Percentiles rank a stretch among this genome's conserved stretches.
These are phyloP conservation scores for Patella pellucida DNA, from an alignment of 2,888 invertebrate species.

Conservation along the genomic window DNA sequence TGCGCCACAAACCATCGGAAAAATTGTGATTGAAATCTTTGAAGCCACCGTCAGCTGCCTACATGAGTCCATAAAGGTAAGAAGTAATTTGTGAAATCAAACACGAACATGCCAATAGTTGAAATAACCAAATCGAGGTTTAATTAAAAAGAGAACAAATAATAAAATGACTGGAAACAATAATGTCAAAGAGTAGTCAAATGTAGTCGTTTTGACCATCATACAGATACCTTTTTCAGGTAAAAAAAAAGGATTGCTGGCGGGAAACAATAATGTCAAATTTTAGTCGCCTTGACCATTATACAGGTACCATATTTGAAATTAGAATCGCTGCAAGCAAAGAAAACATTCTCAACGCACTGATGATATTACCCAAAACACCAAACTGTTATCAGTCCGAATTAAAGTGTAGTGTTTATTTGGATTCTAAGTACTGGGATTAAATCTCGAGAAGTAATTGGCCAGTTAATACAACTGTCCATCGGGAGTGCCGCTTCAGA, in stretches of 20 bases:
- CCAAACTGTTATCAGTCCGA: conserved; percentile 13
- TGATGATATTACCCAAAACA: conserved; percentile 13
- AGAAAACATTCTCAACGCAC: conserved; percentile 19
- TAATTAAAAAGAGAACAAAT: conserved; percentile 14
- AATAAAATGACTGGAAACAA: conserved; percentile 16
- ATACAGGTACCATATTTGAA: conserved; percentile 15
- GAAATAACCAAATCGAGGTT: conserved; percentile 16
- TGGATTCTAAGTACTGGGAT: background rate
- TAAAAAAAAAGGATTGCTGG: too few species aligned
- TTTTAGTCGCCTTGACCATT: conserved; percentile 13
- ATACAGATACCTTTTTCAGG: too few species aligned
- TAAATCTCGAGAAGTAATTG: background rate
- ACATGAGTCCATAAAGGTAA: too few species aligned
- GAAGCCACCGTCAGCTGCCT: too few species aligned
- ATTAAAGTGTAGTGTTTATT: conserved; percentile 15
- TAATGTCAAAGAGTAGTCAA: background rate
- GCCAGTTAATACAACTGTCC: too few species aligned
- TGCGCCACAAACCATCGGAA: too few species aligned
- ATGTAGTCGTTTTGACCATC: too few species aligned
- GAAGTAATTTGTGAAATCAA: conserved; percentile 18
- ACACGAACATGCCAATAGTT: conserved; percentile 15
- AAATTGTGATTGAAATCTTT: too few species aligned
- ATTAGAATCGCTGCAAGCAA: conserved; percentile 18
- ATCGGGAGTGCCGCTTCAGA: too few species aligned
- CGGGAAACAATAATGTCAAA: conserved; percentile 16